Evolutionary conservation across 2,113 vertebrate genomes (phyloP).

Genomic region (Podarcis raffonei): DNA sequence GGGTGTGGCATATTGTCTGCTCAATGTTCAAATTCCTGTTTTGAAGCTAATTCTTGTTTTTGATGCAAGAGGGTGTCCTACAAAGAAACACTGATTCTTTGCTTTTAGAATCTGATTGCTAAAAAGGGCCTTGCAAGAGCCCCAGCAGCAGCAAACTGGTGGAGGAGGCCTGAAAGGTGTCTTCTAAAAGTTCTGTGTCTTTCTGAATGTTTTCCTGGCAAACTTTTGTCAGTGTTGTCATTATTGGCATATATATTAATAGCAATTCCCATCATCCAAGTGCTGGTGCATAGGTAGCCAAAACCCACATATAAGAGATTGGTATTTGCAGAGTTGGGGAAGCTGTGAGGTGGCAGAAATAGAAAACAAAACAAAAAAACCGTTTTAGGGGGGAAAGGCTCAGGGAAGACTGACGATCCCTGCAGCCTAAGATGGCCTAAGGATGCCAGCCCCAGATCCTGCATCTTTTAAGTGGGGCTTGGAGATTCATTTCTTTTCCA

Average conservation of each 20-base stretch:
- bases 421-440: not conserved
- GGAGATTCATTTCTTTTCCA: no score
- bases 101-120: not conserved
- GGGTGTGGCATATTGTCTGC: not conserved
- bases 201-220: not conserved
- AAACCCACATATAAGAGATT: not conserved
- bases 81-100: not conserved
- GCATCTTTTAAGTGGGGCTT: not conserved
- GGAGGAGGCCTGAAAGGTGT: not conserved
- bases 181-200: not conserved
- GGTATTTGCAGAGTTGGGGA: not conserved
- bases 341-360: not conserved
- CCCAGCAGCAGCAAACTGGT: not conserved
- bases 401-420: not conserved
- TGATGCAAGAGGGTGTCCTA: fast-evolving
- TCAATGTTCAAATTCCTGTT: not conserved
- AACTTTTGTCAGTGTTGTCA: no score
- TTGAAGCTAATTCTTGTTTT: not conserved
- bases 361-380: not conserved
- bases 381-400: not conserved
- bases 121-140: not conserved
- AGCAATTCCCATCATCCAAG: not conserved
- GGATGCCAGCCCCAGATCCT: not conserved
- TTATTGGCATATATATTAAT: no score
- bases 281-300: not conserved